These are phyloP conservation scores for Mycalesis mineus DNA, from an alignment of 2,888 invertebrate species.

Conservation along the genomic window DNA sequence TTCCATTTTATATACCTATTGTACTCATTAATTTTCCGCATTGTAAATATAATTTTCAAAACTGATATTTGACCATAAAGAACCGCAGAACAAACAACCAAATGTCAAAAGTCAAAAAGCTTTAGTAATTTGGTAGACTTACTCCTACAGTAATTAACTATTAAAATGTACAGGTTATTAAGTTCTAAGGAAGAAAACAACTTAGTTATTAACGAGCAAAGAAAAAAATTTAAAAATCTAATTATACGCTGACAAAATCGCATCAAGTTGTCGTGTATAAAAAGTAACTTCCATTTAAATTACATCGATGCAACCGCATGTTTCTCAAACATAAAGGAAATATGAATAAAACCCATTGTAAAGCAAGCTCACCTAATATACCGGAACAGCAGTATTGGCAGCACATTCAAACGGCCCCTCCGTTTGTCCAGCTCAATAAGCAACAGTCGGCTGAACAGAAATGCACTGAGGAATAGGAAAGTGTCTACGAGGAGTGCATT, in stretches of 20 bases:
- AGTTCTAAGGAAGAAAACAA: not conserved
- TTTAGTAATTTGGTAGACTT: too few species aligned
- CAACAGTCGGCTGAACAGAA: conserved; percentile 82
- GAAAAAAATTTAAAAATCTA: too few species aligned
- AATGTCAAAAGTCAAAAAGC: too few species aligned
- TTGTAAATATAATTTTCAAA: too few species aligned
- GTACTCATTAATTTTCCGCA: too few species aligned
- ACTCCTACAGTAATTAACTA: too few species aligned
- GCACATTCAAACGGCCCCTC: conserved; percentile 79
- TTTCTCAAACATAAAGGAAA: not conserved
- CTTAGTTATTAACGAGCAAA: not conserved
- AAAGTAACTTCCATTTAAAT: not conserved
- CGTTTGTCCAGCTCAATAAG: conserved; percentile 82
- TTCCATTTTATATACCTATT: too few species aligned
- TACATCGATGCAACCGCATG: not conserved
- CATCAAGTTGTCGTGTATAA: too few species aligned
- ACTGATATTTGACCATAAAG: too few species aligned
- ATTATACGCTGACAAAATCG: too few species aligned
- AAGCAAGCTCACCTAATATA: conserved; percentile 79
- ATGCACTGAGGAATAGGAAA: conserved; percentile 84
- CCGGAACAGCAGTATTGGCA: conserved; percentile 80
- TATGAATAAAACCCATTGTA: not conserved
- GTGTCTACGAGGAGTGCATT: conserved; percentile 85
- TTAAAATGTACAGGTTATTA: not conserved
- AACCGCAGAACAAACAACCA: too few species aligned